Evolutionary conservation across 2,888 invertebrate genomes (phyloP).

Genomic region (Hoplodrina blanda): DNA sequence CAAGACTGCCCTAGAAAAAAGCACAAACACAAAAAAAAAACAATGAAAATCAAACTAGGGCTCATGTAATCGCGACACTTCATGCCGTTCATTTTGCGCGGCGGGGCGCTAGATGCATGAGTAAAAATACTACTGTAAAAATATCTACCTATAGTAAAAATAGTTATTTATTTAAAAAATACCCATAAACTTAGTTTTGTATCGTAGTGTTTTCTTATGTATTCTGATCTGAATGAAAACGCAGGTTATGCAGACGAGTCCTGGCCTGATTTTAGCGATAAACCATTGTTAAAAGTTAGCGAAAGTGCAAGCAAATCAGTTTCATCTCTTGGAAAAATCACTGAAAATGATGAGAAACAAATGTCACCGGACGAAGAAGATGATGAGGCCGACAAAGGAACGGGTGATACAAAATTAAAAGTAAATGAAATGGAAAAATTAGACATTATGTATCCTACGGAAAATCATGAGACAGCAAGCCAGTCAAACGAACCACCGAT

Average conservation of each 20-base stretch:
- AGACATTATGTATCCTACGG: background rate
- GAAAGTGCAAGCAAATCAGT: constrained; percentile 79
- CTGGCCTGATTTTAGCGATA: constrained; percentile 77
- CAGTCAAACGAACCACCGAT: constrained; percentile 4
- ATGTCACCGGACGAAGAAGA: constrained; percentile 22
- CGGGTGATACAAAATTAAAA: background rate
- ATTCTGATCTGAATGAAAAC: constrained; percentile 6
- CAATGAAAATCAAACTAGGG: background rate
- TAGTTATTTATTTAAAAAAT: too few species aligned
- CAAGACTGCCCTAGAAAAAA: background rate
- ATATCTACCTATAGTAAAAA: too few species aligned
- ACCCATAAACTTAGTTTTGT: too few species aligned
- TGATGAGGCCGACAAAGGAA: constrained; percentile 10
- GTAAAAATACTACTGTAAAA: too few species aligned
- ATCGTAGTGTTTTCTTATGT: background rate
- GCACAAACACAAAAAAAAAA: background rate
- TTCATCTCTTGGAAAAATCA: constrained; percentile 79
- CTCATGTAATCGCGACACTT: background rate
- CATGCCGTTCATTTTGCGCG: background rate
- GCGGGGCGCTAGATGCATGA: too few species aligned
- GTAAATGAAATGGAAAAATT: constrained; percentile 10
- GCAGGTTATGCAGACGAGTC: constrained; percentile 81
- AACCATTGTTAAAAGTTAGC: constrained; percentile 71
- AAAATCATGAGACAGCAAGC: constrained; percentile 10
- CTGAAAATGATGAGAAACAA: constrained; percentile 75